Evolutionary conservation across 2,113 vertebrate genomes (phyloP), one percentile per base, ranked within the genome.

Genomic region (Pluvianellus socialis): DNA sequence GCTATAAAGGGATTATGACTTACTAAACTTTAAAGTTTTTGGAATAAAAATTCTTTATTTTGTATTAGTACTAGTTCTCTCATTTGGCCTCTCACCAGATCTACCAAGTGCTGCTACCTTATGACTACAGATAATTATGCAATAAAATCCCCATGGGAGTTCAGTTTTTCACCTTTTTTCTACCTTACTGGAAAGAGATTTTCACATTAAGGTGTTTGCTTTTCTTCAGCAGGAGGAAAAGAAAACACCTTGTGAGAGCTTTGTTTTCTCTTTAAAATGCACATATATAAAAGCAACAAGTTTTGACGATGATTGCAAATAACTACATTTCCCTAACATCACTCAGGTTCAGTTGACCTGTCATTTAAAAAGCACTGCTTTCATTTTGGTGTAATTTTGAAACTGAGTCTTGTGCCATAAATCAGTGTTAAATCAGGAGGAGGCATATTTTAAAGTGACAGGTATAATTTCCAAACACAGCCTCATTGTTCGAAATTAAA

Each of bases 401-500:
- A 94, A 76, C 81, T 82, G 53, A 23, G 32, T 91, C 55, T 84
- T 76, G 24, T 83, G 62, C 85, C 77, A 79, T 45, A 52, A 72
- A 56, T 58, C 14, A 15, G 58, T 21, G 18, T 85, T 95, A 81
- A 95, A 90, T 72, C 70, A 82, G 30, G 56, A 92, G 84, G 26
- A 89, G 53, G 30, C 1, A 6, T 66, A 85, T 85, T 94, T 94
- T 82, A 75, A 87, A 93, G 52, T 92, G 76, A 38, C 77, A 92
- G 49, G 45, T 83, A 45, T 76, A 90, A 90, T 93, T 95, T 96
- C 40, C 66, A 93, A 91, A 58, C 92, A 79, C 9, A 85, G 3
- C 10, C 32, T 94, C 40, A 82, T 91, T 96, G 86, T 95, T 96
- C 61, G 71, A 61, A 92, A 95, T 96, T 68, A 95, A 92, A 95